Evolutionary conservation across 2,113 vertebrate genomes (phyloP).

Genomic region (Formicarius rufipectus): DNA sequence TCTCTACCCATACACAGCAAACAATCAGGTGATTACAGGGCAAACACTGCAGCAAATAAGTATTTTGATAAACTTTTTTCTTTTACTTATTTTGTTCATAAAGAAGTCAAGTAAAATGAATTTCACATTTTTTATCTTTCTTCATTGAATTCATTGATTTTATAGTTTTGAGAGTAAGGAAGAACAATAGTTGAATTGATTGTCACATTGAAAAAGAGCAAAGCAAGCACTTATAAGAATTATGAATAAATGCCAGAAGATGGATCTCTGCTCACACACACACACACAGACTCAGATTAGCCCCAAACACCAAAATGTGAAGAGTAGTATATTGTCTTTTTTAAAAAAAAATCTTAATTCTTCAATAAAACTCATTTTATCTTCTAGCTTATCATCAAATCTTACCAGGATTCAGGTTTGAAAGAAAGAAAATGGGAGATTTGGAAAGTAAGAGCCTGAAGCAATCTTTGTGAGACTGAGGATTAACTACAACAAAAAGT

Average conservation of each 20-base stretch:
- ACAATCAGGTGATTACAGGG: background rate
- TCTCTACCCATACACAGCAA: background rate
- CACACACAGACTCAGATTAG: background rate
- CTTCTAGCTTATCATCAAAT: background rate
- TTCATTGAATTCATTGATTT: background rate
- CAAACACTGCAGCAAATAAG: background rate
- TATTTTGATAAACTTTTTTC: background rate
- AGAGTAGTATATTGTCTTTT: too few relatives aligned
- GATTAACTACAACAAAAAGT: background rate
- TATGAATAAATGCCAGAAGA: background rate
- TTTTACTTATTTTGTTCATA: background rate
- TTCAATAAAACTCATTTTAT: background rate
- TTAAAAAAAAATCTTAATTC: background rate
- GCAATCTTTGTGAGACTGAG: background rate
- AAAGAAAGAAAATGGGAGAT: background rate
- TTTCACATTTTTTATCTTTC: background rate
- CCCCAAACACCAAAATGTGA: background rate
- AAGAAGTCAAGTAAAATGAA: background rate
- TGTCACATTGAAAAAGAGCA: background rate
- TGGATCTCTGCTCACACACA: background rate
- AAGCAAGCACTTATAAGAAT: background rate
- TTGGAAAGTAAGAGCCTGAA: background rate
- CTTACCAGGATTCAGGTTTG: background rate
- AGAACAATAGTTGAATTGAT: background rate
- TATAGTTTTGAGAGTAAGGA: background rate